phyloP scores from a whole-genome alignment of 2,888 invertebrate genomes.

The Diarsia mendica region DNA sequence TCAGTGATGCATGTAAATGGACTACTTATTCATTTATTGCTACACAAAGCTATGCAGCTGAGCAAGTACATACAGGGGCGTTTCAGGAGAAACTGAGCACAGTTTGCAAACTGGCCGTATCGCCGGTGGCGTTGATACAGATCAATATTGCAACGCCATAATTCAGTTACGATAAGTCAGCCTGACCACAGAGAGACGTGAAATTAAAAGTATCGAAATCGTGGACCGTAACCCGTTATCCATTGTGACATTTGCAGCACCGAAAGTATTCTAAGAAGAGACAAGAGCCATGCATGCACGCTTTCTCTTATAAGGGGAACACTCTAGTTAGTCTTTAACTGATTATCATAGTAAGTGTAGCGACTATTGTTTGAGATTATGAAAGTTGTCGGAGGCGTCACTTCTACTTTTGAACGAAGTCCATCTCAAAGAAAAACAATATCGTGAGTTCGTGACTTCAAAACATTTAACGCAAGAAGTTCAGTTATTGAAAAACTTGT shows the following conservation, averaged over 20 bases:
- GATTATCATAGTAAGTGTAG: conserved; percentile 87
- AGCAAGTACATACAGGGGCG: conserved; percentile 24
- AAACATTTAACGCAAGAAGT: conserved; percentile 46
- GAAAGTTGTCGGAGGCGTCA: conserved; percentile 77
- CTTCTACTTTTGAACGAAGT: conserved; percentile 39
- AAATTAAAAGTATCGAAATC: conserved; percentile 82
- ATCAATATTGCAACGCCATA: conserved; percentile 60
- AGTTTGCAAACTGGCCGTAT: conserved; percentile 29
- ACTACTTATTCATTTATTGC: conserved; percentile 32
- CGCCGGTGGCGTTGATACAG: conserved; percentile 54
- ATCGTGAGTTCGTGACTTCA: conserved; percentile 54
- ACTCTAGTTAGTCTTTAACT: conserved; percentile 83
- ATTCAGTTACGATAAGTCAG: conserved; percentile 59
- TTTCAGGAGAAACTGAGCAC: conserved; percentile 40
- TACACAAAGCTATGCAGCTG: conserved; percentile 9
- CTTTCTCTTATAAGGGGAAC: conserved; percentile 87
- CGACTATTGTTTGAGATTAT: conserved; percentile 83
- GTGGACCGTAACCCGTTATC: conserved; percentile 80
- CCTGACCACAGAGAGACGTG: conserved; percentile 71
- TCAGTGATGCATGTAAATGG: conserved; percentile 57
- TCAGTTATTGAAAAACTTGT: conserved; percentile 41
- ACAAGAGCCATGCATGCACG: conserved; percentile 79
- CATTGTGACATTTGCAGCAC: conserved; percentile 87
- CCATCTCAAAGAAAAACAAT: conserved; percentile 32
- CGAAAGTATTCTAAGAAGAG: conserved; percentile 87